Evolutionary conservation across 2,888 invertebrate species (phyloP).

Genomic region (Drosophila hamatofila): DNA sequence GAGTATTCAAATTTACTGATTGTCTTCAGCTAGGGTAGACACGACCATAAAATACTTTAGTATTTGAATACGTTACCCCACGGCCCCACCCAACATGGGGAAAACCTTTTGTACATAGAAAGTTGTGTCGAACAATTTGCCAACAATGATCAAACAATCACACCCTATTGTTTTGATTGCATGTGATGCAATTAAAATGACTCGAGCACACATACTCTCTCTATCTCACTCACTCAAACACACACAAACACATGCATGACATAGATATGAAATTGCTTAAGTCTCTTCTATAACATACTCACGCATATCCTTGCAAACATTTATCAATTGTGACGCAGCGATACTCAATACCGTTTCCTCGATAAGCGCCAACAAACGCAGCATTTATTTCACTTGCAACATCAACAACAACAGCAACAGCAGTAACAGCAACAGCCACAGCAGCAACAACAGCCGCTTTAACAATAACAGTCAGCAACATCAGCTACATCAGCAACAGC

Average conservation of each 20-base stretch:
- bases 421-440: constrained; percentile 59
- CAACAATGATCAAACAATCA: constrained; percentile 26
- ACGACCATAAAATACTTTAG: neutral
- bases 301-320: constrained; percentile 48
- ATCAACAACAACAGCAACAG: constrained; percentile 46
- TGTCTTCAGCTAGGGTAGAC: neutral
- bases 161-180: constrained; percentile 11
- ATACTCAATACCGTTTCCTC: constrained; percentile 53
- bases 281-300: constrained; percentile 48
- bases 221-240: constrained; percentile 2
- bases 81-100: neutral
- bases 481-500: constrained; percentile 50
- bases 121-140: constrained; percentile 15
- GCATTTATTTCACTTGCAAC: constrained; percentile 62
- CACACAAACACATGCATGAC: neutral
- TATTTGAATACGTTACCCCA: neutral
- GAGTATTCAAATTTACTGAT: neutral
- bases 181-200: constrained; percentile 30
- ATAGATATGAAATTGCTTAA: constrained; percentile 40
- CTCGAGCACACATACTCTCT: neutral
- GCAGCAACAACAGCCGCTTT: constrained; percentile 42
- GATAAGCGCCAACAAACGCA: constrained; percentile 59
- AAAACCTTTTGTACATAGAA: neutral
- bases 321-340: constrained; percentile 40
- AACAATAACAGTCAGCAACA: constrained; percentile 61